Evolutionary conservation across 2,797 vertebrate genomes (phyloP).

Genomic region (Pipistrellus nathusii): DNA sequence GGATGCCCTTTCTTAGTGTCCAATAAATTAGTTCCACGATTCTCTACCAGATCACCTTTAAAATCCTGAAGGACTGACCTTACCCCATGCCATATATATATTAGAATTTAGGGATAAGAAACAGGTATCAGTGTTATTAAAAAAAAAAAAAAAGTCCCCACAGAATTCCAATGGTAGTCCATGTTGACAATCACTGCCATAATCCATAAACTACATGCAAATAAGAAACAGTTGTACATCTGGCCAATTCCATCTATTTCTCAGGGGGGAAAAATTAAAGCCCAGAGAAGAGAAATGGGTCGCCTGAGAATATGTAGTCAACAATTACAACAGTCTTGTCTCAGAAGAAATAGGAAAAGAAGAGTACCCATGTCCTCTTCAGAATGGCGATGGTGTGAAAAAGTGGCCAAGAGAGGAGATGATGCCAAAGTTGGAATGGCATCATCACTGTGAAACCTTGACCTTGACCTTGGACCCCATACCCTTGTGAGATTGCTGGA

Average conservation of each 20-base stretch:
- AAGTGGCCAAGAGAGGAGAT: not conserved
- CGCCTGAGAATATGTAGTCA: not conserved
- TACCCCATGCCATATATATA: not conserved
- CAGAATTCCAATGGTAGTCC: not conserved
- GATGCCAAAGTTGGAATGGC: not conserved
- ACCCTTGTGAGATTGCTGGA: not conserved
- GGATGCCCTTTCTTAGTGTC: not conserved
- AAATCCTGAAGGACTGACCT: not conserved
- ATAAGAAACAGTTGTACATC: not conserved
- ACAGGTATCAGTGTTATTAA: not conserved
- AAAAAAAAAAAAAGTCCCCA: not conserved
- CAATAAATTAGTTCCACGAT: not conserved
- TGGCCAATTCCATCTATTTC: not conserved
- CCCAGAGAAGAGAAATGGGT: not conserved
- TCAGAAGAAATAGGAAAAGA: not conserved
- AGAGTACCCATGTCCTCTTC: not conserved
- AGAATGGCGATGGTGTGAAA: not conserved
- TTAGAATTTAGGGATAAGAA: not conserved
- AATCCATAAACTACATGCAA: not conserved
- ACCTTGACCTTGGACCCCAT: accelerated
- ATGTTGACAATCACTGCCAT: not conserved
- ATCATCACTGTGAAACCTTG: not conserved
- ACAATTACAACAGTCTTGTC: not conserved
- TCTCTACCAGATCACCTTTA: not conserved
- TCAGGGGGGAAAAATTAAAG: not conserved